A percentile compares a stretch with the other conserved stretches of the same genome.
Conservation (phyloP, 2,888 invertebrate species). For the Drosophila borborema region DNA sequence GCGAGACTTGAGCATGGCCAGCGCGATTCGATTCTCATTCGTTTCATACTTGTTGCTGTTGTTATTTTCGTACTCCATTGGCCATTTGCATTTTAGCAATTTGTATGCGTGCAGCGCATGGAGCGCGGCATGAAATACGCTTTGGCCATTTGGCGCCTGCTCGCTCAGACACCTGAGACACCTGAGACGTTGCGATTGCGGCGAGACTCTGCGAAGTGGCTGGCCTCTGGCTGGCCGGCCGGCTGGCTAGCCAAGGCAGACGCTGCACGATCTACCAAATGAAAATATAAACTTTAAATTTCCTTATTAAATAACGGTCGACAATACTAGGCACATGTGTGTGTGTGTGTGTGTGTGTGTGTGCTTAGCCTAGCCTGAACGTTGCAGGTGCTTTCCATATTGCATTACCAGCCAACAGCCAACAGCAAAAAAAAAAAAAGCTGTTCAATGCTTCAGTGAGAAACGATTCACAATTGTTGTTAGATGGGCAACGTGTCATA, state of each 20-base stretch:
- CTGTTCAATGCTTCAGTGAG: constrained; percentile 24
- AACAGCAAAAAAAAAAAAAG: neutral
- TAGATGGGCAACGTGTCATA: constrained; percentile 50
- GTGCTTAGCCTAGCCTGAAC: neutral
- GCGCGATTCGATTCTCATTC: constrained; percentile 20
- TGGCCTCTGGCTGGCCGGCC: constrained; percentile 21
- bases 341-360: neutral
- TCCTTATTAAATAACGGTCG: constrained; percentile 79
- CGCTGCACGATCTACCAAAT: constrained; percentile 60
- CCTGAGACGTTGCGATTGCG: constrained; percentile 9
- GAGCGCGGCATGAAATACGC: constrained; percentile 58
- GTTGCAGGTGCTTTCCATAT: constrained; percentile 33
- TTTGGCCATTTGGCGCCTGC: constrained; percentile 71
- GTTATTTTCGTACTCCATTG: constrained; percentile 5
- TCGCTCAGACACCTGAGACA: constrained; percentile 58
- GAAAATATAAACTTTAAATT: constrained; percentile 70
- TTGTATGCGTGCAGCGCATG: constrained; percentile 70
- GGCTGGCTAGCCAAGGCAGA: constrained; percentile 9
- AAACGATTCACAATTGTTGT: constrained; percentile 45
- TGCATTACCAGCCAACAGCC: constrained; percentile 22
- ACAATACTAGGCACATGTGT: constrained; percentile 39
- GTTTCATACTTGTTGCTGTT: constrained; percentile 1
- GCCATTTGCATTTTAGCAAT: constrained; percentile 55
- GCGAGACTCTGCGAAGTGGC: constrained; percentile 32
- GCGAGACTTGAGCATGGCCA: neutral